Conservation (phyloP, 1,140 invertebrate species). For the Galendromus occidentalis region DNA sequence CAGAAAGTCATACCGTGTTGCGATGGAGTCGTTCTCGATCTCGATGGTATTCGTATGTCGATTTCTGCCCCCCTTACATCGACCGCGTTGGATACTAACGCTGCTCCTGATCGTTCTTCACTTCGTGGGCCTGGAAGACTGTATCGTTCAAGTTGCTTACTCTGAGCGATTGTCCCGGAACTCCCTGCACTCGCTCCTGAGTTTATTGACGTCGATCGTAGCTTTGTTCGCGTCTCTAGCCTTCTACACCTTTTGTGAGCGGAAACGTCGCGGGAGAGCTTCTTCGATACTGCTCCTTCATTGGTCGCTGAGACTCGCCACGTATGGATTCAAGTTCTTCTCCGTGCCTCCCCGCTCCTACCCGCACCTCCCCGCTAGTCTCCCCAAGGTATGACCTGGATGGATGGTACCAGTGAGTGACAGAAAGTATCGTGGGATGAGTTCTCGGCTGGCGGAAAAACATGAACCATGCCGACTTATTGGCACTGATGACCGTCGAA, state of each 20-base stretch:
- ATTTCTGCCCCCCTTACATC: neutral
- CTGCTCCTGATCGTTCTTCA: conserved; percentile 14
- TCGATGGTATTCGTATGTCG: neutral
- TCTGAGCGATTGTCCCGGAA: neutral
- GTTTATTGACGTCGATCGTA: conserved; percentile 12
- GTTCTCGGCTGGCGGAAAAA: too few species aligned
- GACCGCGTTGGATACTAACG: conserved; percentile 16
- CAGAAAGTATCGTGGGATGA: too few species aligned
- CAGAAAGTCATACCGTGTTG: too few species aligned
- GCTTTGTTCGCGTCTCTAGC: conserved; percentile 12
- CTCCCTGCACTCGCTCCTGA: conserved; percentile 14
- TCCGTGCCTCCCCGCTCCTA: too few species aligned
- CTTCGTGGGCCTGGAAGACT: conserved; percentile 17
- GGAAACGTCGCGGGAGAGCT: conserved; percentile 12
- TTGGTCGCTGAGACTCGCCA: conserved; percentile 15
- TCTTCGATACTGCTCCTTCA: conserved; percentile 16
- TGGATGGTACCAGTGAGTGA: too few species aligned
- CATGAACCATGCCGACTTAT: conserved; percentile 56
- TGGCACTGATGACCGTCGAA: conserved; percentile 37
- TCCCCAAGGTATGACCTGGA: conserved; percentile 39
- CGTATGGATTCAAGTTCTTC: conserved; percentile 16
- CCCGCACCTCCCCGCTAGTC: conserved; percentile 46
- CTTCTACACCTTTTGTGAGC: conserved; percentile 17
- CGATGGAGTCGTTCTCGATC: neutral
- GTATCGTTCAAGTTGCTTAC: conserved; percentile 14